phyloP scores from a whole-genome alignment of 2,113 vertebrate species.

The Aramus guarauna region DNA sequence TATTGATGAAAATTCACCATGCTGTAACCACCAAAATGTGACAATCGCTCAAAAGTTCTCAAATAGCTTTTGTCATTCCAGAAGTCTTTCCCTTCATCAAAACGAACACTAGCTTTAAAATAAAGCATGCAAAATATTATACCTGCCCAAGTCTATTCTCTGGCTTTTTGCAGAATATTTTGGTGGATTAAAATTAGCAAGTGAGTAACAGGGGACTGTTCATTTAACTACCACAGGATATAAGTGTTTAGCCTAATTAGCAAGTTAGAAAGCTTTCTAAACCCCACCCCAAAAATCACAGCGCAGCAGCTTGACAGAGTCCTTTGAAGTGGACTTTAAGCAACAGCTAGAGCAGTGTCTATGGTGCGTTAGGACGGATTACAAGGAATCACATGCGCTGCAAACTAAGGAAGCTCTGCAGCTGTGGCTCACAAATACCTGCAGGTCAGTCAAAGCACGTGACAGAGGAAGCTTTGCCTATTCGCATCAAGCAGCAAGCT shows the following conservation, averaged over 20 bases:
- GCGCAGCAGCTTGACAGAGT: background rate
- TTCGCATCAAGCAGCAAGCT: background rate
- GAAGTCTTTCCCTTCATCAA: background rate
- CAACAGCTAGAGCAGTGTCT: background rate
- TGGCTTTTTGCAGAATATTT: background rate
- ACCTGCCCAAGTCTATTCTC: background rate
- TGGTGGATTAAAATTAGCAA: background rate
- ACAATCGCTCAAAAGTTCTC: background rate
- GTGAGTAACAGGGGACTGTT: background rate
- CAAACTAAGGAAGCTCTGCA: background rate
- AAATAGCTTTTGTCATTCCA: background rate
- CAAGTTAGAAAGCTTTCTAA: background rate
- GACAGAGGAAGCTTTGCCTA: background rate
- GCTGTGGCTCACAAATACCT: background rate
- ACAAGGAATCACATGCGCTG: background rate
- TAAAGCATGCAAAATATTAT: background rate
- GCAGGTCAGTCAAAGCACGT: background rate
- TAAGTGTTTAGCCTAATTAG: background rate
- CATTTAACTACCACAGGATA: background rate
- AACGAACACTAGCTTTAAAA: background rate
- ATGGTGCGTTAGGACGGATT: background rate
- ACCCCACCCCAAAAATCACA: background rate
- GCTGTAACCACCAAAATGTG: background rate
- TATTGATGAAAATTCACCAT: background rate
- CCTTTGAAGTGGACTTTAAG: background rate